Evolutionary conservation across 2,113 vertebrate genomes (phyloP).

Genomic region (Cololabis saira): DNA sequence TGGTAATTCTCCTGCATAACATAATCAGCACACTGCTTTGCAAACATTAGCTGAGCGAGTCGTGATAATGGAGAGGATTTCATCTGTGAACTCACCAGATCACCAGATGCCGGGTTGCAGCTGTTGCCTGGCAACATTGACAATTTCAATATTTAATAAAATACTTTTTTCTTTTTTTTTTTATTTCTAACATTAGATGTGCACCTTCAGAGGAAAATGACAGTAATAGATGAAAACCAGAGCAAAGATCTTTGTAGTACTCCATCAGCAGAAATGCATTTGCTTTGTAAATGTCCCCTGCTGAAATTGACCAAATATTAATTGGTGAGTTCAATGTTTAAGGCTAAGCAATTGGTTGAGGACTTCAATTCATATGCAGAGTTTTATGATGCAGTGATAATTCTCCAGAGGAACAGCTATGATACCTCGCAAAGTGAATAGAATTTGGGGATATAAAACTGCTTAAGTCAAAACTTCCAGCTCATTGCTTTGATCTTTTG

Average conservation of each 20-base stretch:
- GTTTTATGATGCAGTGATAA: neutral
- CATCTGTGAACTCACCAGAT: slow-evolving; percentile 20
- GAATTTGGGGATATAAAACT: slow-evolving; percentile 41
- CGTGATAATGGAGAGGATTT: slow-evolving; percentile 24
- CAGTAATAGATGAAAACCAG: neutral
- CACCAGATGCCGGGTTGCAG: slow-evolving; percentile 23
- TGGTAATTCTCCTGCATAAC: neutral
- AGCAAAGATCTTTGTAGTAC: neutral
- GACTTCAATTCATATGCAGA: neutral
- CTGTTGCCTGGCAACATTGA: slow-evolving; percentile 49
- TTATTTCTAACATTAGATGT: slow-evolving; percentile 22
- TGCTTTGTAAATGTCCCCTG: too few species aligned
- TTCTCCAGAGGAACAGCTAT: slow-evolving; percentile 14
- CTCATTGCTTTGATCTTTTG: slow-evolving; percentile 37
- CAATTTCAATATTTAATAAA: slow-evolving; percentile 22
- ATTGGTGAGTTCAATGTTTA: neutral
- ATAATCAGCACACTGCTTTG: slow-evolving; percentile 10
- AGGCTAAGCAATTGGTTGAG: neutral
- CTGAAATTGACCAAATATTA: too few species aligned
- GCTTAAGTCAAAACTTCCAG: slow-evolving; percentile 7
- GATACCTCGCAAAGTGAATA: slow-evolving; percentile 25
- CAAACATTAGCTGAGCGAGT: slow-evolving; percentile 8
- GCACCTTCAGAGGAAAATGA: slow-evolving; percentile 1
- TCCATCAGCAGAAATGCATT: too few species aligned
- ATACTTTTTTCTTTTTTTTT: slow-evolving; percentile 12